Percentiles rank a stretch among this genome's conserved stretches.
Evolutionary conservation across 2,113 vertebrate genomes (phyloP).

Genomic region (Enhydra lutris): DNA sequence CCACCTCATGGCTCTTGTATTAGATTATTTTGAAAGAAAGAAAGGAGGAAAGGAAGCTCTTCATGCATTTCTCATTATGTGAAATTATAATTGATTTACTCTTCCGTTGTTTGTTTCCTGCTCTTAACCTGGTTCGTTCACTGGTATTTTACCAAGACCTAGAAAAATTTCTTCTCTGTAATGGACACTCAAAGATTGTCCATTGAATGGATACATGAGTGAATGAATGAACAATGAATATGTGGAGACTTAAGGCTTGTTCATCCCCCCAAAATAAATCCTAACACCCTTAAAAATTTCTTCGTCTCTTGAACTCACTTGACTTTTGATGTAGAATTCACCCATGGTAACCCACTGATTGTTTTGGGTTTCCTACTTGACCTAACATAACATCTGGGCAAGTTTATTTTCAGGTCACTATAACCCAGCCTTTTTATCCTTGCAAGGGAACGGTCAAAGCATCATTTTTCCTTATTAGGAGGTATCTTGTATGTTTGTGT

Average conservation of each 20-base stretch:
- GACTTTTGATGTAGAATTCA: slow-evolving; percentile 24
- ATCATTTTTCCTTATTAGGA: slow-evolving; percentile 67
- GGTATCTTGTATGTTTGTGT: background rate
- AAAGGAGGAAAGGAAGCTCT: background rate
- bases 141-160: background rate
- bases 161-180: background rate
- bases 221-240: background rate
- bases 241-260: background rate
- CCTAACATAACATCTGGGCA: slow-evolving; percentile 29
- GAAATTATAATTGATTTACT: background rate
- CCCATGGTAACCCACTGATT: background rate
- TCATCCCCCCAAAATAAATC: background rate
- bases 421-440: slow-evolving; percentile 52
- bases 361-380: slow-evolving; percentile 61
- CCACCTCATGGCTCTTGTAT: background rate
- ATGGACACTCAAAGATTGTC: background rate
- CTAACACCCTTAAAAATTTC: background rate
- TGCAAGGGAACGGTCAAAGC: slow-evolving; percentile 45
- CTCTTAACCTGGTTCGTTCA: background rate
- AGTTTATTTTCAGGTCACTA: slow-evolving; percentile 69
- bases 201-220: background rate
- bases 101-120: background rate
- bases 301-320: slow-evolving; percentile 29
- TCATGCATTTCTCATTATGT: background rate
- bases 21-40: background rate